phyloP scores from a whole-genome alignment of 2,888 invertebrate genomes.

The Sphecodes monilicornis region DNA sequence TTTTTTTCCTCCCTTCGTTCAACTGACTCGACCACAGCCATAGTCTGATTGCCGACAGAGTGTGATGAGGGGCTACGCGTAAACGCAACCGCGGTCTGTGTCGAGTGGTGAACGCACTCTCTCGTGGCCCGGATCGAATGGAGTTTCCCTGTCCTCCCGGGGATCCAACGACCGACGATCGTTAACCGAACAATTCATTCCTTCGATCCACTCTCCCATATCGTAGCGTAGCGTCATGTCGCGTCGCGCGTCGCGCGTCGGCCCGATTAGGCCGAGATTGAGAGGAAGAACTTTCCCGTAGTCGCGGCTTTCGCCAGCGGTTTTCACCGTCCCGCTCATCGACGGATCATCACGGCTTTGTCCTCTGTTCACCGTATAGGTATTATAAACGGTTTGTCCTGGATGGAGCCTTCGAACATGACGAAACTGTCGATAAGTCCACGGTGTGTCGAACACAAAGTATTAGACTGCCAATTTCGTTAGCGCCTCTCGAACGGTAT shows the following conservation, averaged over 20 bases:
- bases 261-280: not conserved
- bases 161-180: constrained; percentile 33
- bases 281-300: not conserved
- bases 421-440: not conserved
- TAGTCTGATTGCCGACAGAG: constrained; percentile 44
- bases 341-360: not conserved
- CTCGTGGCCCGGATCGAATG: constrained; percentile 39
- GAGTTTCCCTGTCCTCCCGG: constrained; percentile 51
- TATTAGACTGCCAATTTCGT: not conserved
- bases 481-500: not conserved
- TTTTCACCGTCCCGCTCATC: not conserved
- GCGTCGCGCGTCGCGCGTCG: not conserved
- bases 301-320: not conserved
- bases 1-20: constrained; percentile 19
- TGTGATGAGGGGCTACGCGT: constrained; percentile 51
- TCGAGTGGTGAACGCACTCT: constrained; percentile 42
- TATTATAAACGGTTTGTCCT: not conserved
- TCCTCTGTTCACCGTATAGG: not conserved
- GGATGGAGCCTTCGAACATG: not conserved
- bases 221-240: not conserved
- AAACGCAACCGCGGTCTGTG: constrained; percentile 44
- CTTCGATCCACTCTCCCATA: constrained; percentile 20
- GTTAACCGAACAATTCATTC: constrained; percentile 42
- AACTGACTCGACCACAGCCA: constrained; percentile 46
- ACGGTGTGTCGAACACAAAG: not conserved